Evolutionary conservation across 2,113 vertebrate species (phyloP), one percentile per base, ranked within the genome.

Genomic region (Gorsachius goisagi): DNA sequence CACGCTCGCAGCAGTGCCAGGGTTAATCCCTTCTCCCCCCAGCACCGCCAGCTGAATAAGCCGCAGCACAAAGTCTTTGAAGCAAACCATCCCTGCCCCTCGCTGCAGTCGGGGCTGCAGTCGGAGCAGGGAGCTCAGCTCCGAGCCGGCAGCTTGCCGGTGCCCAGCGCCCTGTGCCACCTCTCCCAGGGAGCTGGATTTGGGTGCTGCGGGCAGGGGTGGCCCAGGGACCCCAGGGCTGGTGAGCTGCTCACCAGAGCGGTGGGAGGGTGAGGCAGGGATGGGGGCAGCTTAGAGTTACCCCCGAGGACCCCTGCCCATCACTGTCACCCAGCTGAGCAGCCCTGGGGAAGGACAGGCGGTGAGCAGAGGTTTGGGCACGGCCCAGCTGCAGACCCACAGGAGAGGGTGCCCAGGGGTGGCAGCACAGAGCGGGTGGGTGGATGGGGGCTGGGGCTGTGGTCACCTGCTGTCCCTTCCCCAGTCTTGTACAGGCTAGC

Each of bases 21-120:
- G 87, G 87, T 96, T 97, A 86, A 90, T 79, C 81, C 93, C 63
- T 26, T 37, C 74, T 93, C 86, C 47, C 53, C 53, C 22, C 18
- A 4, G 39, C 78, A 41, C 10, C 55, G 39, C 58, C 59, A 12
- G 84, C n/a, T 23, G 15, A 89, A 30, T 53, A 35, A 94, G 37
- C 73, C 49, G 63, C 71, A n/a, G 47, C 15, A 9, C 60, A 33
- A 74, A 88, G 74, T 60, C 68, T 85, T 28, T 15, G 67, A 83
- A 58, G 45, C 26, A 53, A 71, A 59, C 28, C 75, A 6, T 12
- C 35, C 47, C 41, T 13, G 1, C 15, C n/a, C 45, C 77, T 53
- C 6, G n/a, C 50, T 45, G 69, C 20, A 15, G 35, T 11, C 9
- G 22, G 28, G 79, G 50, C 71, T 27, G 47, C 27, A 17, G 39